Evolutionary conservation across 37 sponge, comb jelly and placozoan species (phyloP), one percentile per base, ranked within the genome.

Genomic region (Hormiphora californensis): DNA sequence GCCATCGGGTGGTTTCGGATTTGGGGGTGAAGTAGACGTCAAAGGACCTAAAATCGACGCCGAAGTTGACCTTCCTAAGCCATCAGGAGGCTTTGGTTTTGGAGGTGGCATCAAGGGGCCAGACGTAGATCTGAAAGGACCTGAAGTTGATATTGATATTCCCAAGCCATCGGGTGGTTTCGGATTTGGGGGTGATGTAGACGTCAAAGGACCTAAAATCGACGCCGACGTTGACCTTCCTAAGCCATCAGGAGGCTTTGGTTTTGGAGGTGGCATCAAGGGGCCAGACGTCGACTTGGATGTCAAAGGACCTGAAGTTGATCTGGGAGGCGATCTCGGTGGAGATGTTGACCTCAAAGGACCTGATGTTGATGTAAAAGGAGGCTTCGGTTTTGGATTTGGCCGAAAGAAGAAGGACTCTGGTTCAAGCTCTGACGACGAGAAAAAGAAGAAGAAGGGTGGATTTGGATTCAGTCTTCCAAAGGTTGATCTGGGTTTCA

Each of bases 401-500:
- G 68, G 68, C 35, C 15, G 33, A 19, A 38, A 73, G 46, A 22
- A 46, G 46, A n/a, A n/a, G n/a, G n/a, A n/a, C n/a, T n/a, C n/a
- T n/a, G 17, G 81, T 43, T n/a, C 5, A 43, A 19, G 25, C 46
- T 19, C 43, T 73, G 4, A 39, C 35, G 81, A 73, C 25, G 81
- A 73, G 39, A 73, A 73, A 46, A 73, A 73, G 38, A 73, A 73
- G 44, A 73, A 73, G 81, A 73, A 41, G 38, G 68, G 27, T 21
- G 21, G 46, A 41, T 30, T 1, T n/a, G 7, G 81, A 73, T 41
- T 23, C 25, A 19, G 81, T 73, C 46, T 73, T 2, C 81, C 81
- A 73, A 46, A 73, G 43, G 46, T 46, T 25, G 81, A 73, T 43
- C 27, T 73, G n/a, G 43, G n/a, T n/a, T n/a, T 41, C 44, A 73